Evolutionary conservation across 2,888 invertebrate species (phyloP).

Genomic region (Electrophaes corylata): DNA sequence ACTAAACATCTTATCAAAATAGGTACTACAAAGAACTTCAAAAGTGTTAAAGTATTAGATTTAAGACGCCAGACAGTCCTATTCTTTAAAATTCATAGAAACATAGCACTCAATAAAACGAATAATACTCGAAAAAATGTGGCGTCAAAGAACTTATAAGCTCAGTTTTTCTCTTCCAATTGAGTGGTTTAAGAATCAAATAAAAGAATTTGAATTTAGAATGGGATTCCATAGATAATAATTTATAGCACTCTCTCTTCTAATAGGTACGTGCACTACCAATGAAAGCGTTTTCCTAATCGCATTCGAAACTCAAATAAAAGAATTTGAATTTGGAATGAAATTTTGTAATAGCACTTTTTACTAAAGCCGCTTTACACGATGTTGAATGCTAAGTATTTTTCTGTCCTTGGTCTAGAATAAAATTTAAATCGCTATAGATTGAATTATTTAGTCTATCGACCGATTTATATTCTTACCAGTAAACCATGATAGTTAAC

Average conservation of each 20-base stretch:
- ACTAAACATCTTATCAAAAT: neutral
- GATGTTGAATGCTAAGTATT: too few relatives aligned
- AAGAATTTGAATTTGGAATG: too few relatives aligned
- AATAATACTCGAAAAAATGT: constrained; percentile 5
- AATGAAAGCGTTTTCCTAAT: too few relatives aligned
- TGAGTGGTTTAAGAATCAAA: constrained; percentile 6
- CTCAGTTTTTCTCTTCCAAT: constrained; percentile 5
- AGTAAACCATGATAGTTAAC: too few relatives aligned
- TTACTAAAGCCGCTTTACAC: too few relatives aligned
- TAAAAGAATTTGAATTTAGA: constrained; percentile 2
- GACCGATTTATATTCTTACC: too few relatives aligned
- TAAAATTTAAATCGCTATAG: too few relatives aligned
- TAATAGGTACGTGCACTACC: too few relatives aligned
- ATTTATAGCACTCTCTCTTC: neutral
- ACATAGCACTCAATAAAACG: constrained; percentile 13
- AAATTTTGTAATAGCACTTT: too few relatives aligned
- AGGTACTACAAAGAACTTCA: neutral
- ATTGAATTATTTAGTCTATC: too few relatives aligned
- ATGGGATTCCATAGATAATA: neutral
- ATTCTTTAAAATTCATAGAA: constrained; percentile 12
- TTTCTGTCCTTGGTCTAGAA: too few relatives aligned
- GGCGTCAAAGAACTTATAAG: constrained; percentile 17
- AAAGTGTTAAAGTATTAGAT: neutral
- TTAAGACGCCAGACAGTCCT: constrained; percentile 1
- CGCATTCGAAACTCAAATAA: too few relatives aligned